These are phyloP conservation scores for Sipha flava DNA, from an alignment of 1,140 invertebrate genomes.

Conservation along the genomic window DNA sequence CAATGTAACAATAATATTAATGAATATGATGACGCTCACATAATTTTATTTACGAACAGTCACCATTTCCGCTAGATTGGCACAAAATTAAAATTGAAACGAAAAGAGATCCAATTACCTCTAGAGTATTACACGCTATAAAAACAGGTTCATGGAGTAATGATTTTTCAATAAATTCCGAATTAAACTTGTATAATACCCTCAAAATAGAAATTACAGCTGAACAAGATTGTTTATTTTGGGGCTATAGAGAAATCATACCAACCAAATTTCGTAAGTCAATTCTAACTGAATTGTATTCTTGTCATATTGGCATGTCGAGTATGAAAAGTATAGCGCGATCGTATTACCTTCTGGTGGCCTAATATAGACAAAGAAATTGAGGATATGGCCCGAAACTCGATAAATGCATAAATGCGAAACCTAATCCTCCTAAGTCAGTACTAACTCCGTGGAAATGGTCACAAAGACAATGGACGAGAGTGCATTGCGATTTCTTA, in stretches of 20 bases:
- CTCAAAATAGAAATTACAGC: background rate
- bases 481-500: constrained; percentile 45
- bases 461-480: constrained; percentile 42
- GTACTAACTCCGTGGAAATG: constrained; percentile 38
- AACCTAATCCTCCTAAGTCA: background rate
- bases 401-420: background rate
- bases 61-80: background rate
- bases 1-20: background rate
- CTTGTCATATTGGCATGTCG: background rate
- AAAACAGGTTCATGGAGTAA: background rate
- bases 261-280: background rate
- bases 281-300: background rate
- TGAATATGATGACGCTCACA: background rate
- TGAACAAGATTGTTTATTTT: background rate
- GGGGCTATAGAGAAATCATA: background rate
- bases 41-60: background rate
- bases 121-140: background rate
- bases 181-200: background rate
- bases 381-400: constrained; percentile 37
- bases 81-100: background rate
- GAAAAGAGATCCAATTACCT: background rate
- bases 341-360: constrained; percentile 44
- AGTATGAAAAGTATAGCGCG: constrained; percentile 34
- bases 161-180: background rate
- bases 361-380: constrained; percentile 44